These are phyloP conservation scores for Canis aureus DNA, from an alignment of 2,113 vertebrate species.

Conservation along the genomic window DNA sequence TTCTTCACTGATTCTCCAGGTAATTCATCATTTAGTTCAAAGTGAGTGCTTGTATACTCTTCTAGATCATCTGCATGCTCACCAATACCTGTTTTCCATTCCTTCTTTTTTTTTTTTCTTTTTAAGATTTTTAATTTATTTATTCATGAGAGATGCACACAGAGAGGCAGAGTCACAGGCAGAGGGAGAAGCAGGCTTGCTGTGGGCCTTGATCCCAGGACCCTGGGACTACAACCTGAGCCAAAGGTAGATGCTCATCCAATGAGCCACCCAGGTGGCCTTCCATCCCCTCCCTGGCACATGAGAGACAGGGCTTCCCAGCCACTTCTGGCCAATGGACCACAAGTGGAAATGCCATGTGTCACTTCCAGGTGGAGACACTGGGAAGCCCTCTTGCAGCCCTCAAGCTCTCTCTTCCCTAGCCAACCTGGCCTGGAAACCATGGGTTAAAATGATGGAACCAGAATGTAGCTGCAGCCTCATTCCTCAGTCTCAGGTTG, in stretches of 20 bases:
- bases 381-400: not conserved
- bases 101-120: not conserved
- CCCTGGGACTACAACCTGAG: too few relatives aligned
- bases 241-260: too few relatives aligned
- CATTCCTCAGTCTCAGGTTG: too few relatives aligned
- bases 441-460: not conserved
- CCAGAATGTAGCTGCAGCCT: not conserved
- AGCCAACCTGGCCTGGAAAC: not conserved
- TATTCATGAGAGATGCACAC: too few relatives aligned
- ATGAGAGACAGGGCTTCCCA: not conserved
- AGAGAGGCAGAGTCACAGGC: too few relatives aligned
- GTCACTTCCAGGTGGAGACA: not conserved
- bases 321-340: not conserved
- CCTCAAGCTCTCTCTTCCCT: not conserved
- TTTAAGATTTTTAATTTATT: too few relatives aligned
- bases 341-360: not conserved
- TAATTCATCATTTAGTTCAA: not conserved
- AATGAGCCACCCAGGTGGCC: too few relatives aligned
- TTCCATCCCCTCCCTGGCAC: not conserved
- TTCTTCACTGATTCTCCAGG: not conserved
- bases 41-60: not conserved
- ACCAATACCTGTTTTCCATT: not conserved
- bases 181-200: too few relatives aligned
- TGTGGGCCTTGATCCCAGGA: too few relatives aligned
- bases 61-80: not conserved